Evolutionary conservation across 1,140 invertebrate species (phyloP).

Genomic region (Sesamia nonagrioides): DNA sequence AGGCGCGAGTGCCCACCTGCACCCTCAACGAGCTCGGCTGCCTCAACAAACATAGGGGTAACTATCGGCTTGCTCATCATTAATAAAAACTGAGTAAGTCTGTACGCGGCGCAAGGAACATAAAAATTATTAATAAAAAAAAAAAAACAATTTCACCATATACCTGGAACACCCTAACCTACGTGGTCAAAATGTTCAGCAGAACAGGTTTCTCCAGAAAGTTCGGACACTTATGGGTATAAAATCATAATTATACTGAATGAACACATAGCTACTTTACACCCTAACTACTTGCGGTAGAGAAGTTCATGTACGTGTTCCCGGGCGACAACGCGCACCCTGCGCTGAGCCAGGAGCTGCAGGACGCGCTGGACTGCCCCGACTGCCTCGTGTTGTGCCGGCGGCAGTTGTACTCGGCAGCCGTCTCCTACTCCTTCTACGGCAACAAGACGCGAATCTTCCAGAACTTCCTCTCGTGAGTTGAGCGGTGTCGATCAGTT

Average conservation of each 20-base stretch:
- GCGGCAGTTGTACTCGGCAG: slow-evolving; percentile 48
- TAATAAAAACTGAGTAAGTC: no score
- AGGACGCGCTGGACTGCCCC: slow-evolving; percentile 60
- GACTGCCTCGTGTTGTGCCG: slow-evolving; percentile 62
- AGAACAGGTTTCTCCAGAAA: no score
- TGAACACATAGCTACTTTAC: background rate
- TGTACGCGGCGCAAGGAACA: no score
- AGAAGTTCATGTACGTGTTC: slow-evolving; percentile 61
- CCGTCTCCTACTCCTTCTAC: slow-evolving; percentile 36
- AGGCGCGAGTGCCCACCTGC: slow-evolving; percentile 50
- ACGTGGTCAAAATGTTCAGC: no score
- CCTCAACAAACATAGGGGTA: slow-evolving; percentile 68
- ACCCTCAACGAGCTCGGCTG: slow-evolving; percentile 62
- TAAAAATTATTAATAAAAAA: no score
- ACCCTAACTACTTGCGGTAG: slow-evolving; percentile 20
- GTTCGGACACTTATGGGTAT: no score
- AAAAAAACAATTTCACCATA: no score
- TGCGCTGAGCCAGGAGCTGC: slow-evolving; percentile 58
- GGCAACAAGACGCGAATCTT: slow-evolving; percentile 33
- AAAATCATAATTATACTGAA: no score
- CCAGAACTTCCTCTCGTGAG: slow-evolving; percentile 57
- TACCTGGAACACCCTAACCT: no score
- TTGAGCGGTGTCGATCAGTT: background rate
- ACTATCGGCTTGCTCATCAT: no score
- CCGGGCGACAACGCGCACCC: slow-evolving; percentile 47